A percentile compares a stretch with the other conserved stretches of the same genome.
Evolutionary conservation across 2,113 vertebrate species (phyloP).

Genomic region (Butastur rufipennis): DNA sequence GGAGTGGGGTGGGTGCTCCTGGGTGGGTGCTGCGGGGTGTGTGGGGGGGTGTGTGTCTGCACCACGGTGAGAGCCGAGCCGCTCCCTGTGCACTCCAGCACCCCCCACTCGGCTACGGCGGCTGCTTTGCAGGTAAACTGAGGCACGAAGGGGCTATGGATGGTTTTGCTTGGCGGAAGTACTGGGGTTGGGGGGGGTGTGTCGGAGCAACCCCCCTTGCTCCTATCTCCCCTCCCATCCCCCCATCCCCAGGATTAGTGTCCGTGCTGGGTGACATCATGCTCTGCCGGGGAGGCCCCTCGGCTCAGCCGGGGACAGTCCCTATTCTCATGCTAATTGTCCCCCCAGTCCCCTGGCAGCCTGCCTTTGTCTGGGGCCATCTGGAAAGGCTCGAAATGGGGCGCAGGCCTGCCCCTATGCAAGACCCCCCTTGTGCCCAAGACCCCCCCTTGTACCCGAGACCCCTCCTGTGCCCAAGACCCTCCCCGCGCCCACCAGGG

Average conservation of each 20-base stretch:
- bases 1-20: not conserved
- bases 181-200: not conserved
- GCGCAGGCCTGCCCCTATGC: not conserved
- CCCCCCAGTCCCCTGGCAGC: not conserved
- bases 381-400: constrained; percentile 48
- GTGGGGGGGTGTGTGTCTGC: not conserved
- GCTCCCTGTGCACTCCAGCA: not conserved
- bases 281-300: constrained; percentile 12
- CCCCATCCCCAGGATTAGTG: not conserved
- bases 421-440: not conserved
- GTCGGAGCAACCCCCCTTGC: not conserved
- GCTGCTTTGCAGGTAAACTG: not conserved
- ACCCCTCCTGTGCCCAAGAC: not conserved
- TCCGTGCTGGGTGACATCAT: constrained; percentile 67
- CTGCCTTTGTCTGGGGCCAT: constrained; percentile 68
- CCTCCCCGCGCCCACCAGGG: rapidly evolving
- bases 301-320: not conserved
- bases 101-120: not conserved
- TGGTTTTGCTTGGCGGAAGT: too few relatives aligned
- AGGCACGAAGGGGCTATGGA: not conserved
- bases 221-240: not conserved
- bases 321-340: constrained; percentile 79
- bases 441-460: not conserved
- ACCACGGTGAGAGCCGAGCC: not conserved
- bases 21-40: not conserved